phyloP scores from a whole-genome alignment of 2,888 invertebrate species.

The Andrena hattorfiana region DNA sequence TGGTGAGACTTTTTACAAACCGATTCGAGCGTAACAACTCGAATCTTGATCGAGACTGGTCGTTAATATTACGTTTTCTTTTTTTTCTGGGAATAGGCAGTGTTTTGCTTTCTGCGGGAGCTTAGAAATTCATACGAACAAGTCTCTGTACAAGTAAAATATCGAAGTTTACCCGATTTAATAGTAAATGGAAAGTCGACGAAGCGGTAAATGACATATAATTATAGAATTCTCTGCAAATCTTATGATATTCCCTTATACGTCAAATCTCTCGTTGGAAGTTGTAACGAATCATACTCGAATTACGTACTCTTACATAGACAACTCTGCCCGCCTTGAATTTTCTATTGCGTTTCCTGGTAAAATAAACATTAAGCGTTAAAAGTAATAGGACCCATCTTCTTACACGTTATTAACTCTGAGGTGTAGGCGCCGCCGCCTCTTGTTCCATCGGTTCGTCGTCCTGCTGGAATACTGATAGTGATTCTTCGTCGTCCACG shows the following conservation, averaged over 20 bases:
- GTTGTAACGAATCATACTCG: conserved; percentile 49
- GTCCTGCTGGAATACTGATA: conserved; percentile 74
- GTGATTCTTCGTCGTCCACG: conserved; percentile 78
- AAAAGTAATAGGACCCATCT: conserved; percentile 41
- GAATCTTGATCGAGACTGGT: conserved; percentile 56
- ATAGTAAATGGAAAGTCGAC: conserved; percentile 46
- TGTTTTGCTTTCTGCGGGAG: conserved; percentile 63
- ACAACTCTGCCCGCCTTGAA: conserved; percentile 36
- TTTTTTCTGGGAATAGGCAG: conserved; percentile 62
- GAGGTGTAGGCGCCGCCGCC: conserved; percentile 76
- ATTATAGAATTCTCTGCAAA: conserved; percentile 26
- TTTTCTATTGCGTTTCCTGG: conserved; percentile 36
- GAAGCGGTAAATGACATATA: conserved; percentile 46
- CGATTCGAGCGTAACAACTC: conserved; percentile 20
- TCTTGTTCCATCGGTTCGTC: conserved; percentile 84
- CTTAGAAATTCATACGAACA: conserved; percentile 63
- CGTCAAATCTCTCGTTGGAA: conserved; percentile 23
- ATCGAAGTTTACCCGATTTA: conserved; percentile 53
- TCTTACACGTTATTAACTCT: conserved; percentile 78
- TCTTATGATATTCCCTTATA: conserved; percentile 34
- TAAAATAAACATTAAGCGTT: conserved; percentile 57
- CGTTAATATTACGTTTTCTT: conserved; percentile 43
- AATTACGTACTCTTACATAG: conserved; percentile 30
- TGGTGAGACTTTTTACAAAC: conserved; percentile 50
- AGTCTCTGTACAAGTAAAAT: conserved; percentile 59